Percentiles rank a stretch among this genome's conserved stretches.
Conservation (phyloP, 2,888 invertebrate genomes). For the Desoria tigrina region DNA sequence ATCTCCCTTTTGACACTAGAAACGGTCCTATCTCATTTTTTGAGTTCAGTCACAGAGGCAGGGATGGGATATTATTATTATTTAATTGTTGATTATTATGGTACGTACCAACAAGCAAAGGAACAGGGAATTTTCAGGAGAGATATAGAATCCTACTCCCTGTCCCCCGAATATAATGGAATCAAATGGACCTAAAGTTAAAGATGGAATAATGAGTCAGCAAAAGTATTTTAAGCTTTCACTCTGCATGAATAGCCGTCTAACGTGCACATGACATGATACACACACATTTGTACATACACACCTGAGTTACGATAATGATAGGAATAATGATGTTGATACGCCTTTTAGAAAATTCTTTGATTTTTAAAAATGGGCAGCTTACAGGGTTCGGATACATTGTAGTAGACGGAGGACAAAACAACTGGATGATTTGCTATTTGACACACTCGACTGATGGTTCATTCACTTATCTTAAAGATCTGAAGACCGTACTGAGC, state of each 20-base stretch:
- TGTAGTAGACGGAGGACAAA: constrained; percentile 1
- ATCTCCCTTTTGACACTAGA: constrained; percentile 1
- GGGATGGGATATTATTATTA: background rate
- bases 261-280: constrained; percentile 12
- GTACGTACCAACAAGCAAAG: background rate
- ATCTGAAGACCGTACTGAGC: constrained; percentile 1
- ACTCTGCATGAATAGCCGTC: background rate
- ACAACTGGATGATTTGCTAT: constrained; percentile 10
- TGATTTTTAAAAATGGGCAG: background rate
- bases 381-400: background rate
- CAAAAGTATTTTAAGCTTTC: constrained; percentile 7
- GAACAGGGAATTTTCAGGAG: no score
- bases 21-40: background rate
- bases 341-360: constrained; percentile 7
- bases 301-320: constrained; percentile 15
- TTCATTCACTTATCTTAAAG: constrained; percentile 11
- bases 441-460: background rate
- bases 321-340: constrained; percentile 10
- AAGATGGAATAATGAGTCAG: constrained; percentile 3
- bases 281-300: constrained; percentile 9
- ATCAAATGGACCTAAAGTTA: background rate
- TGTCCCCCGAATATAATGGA: background rate
- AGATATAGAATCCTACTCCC: no score
- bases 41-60: constrained; percentile 4
- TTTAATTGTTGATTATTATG: background rate